A percentile compares a stretch with the other conserved stretches of the same genome.
These are phyloP conservation scores for Girardia tigrina DNA, from an alignment of 2,888 invertebrate genomes.

Conservation along the genomic window DNA sequence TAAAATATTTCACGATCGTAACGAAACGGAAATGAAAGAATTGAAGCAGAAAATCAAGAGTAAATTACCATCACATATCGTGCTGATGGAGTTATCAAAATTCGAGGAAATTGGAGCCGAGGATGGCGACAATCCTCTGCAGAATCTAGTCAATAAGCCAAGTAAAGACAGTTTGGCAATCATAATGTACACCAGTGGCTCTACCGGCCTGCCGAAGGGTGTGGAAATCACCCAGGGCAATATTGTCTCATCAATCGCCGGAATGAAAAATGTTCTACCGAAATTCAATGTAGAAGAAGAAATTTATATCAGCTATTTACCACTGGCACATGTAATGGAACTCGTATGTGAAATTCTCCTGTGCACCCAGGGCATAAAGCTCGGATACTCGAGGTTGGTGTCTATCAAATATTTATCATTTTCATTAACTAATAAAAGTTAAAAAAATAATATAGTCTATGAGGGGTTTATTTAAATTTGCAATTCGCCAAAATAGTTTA, in stretches of 20 bases:
- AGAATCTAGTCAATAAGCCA: neutral
- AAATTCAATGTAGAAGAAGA: slow-evolving; percentile 5
- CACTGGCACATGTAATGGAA: slow-evolving; percentile 8
- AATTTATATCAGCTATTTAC: slow-evolving; percentile 2
- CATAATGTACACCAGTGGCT: slow-evolving; percentile 9
- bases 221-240: neutral
- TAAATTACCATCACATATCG: neutral
- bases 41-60: neutral
- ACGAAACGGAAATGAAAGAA: neutral
- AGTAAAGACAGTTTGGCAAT: slow-evolving; percentile 5
- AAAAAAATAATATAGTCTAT: too few relatives aligned
- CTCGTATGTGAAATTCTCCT: neutral
- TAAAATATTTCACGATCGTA: neutral
- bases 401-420: too few relatives aligned
- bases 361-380: neutral
- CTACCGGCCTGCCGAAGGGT: neutral
- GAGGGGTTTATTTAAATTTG: too few relatives aligned
- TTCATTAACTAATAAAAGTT: too few relatives aligned
- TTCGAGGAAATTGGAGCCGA: neutral
- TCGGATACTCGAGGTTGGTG: slow-evolving; percentile 11
- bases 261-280: neutral
- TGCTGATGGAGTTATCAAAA: neutral
- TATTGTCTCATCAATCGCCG: neutral
- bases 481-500: too few relatives aligned
- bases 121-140: neutral